Evolutionary conservation across 64 coral and sea anemone genomes (phyloP).

Genomic region (Pocillopora verrucosa): DNA sequence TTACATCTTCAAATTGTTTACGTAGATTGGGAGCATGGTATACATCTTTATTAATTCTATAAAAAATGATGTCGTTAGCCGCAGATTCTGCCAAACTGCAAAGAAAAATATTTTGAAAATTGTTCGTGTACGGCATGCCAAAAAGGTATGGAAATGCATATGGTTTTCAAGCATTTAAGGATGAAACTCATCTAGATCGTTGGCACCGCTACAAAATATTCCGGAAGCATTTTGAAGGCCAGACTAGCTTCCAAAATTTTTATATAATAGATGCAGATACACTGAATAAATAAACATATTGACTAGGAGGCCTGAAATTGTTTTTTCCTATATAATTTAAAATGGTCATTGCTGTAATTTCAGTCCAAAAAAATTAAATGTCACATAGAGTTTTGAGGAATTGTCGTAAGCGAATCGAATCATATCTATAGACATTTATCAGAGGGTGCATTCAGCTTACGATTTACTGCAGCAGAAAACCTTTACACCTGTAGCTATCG

Average conservation of each 20-base stretch:
- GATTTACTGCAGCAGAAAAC: neutral
- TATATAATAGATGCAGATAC: neutral
- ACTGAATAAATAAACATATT: neutral
- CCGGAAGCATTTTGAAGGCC: neutral
- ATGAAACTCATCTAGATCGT: neutral
- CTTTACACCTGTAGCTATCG: neutral
- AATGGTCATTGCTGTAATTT: neutral
- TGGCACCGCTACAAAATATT: neutral
- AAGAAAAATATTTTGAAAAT: neutral
- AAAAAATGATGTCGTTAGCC: no score
- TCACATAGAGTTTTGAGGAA: neutral
- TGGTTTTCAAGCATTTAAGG: conserved; percentile 6
- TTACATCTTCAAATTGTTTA: no score
- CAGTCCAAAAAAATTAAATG: neutral
- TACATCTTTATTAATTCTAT: no score
- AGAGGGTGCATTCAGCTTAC: no score
- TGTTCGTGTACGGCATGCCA: neutral
- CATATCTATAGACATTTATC: neutral
- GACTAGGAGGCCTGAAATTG: neutral
- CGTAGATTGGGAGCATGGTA: no score
- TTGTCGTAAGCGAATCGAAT: neutral
- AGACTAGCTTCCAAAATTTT: neutral
- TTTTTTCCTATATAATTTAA: neutral
- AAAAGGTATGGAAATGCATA: neutral
- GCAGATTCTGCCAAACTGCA: neutral